A percentile compares a stretch with the other conserved stretches of the same genome.
phyloP scores from a whole-genome alignment of 2,888 invertebrate genomes.

The Nymphalis polychloros region DNA sequence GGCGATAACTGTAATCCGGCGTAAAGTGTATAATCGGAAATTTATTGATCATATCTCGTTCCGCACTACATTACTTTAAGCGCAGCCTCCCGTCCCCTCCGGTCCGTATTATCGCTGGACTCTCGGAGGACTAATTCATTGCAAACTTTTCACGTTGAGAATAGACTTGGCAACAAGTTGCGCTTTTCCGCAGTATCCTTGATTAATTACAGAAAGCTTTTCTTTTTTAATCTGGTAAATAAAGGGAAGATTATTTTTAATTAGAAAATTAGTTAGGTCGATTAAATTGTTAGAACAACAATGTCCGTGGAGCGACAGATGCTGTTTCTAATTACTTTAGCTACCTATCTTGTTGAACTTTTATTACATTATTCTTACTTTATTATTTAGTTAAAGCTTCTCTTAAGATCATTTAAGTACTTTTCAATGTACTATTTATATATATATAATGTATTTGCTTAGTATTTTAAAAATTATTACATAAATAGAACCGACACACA shows the following conservation, averaged over 20 bases:
- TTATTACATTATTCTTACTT: too few species aligned
- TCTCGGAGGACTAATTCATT: slow-evolving; percentile 6
- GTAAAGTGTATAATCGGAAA: neutral
- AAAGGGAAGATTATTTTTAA: slow-evolving; percentile 4
- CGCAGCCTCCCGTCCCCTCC: neutral
- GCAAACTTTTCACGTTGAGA: slow-evolving; percentile 5
- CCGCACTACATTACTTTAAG: neutral
- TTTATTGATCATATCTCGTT: neutral
- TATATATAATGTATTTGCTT: too few species aligned
- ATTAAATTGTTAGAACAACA: neutral
- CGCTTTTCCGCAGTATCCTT: neutral
- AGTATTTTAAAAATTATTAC: too few species aligned
- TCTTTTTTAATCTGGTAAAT: slow-evolving; percentile 7
- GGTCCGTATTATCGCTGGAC: neutral
- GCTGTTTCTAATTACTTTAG: neutral
- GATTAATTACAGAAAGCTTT: slow-evolving; percentile 7
- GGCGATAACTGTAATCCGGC: neutral
- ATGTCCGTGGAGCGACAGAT: neutral
- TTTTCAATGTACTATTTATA: too few species aligned
- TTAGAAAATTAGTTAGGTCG: neutral
- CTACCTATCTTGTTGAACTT: too few species aligned
- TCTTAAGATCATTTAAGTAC: too few species aligned
- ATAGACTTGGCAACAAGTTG: slow-evolving; percentile 2
- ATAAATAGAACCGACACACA: too few species aligned
- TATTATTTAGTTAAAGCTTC: too few species aligned